These are phyloP conservation scores for Pasiphila rectangulata DNA, from an alignment of 2,888 invertebrate species.

Conservation along the genomic window DNA sequence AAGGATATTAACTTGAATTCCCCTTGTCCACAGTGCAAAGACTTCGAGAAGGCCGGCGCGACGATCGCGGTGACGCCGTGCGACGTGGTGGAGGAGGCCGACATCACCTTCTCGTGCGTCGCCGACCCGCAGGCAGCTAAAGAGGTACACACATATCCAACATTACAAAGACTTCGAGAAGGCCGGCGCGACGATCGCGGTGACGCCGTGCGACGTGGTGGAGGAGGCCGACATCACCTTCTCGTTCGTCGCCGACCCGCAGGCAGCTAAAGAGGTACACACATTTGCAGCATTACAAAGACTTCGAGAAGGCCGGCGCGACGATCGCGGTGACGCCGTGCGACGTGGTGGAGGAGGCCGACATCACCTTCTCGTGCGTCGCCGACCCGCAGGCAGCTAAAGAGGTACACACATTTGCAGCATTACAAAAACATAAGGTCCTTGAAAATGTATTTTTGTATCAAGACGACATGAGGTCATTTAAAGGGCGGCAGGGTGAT, in stretches of 20 bases:
- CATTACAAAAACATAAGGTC: conserved; percentile 86
- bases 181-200: conserved; percentile 91
- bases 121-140: conserved; percentile 96
- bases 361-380: conserved; percentile 97
- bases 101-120: conserved; percentile 97
- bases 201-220: conserved; percentile 96
- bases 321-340: conserved; percentile 92
- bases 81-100: conserved; percentile 94
- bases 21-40: conserved; percentile 84
- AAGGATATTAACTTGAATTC: not conserved
- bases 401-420: not conserved
- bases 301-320: conserved; percentile 93
- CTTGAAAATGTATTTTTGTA: too few species aligned
- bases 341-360: conserved; percentile 94
- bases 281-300: conserved; percentile 77
- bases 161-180: conserved; percentile 92
- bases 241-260: conserved; percentile 96
- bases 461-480: too few species aligned
- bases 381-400: conserved; percentile 93
- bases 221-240: conserved; percentile 96
- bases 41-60: conserved; percentile 93
- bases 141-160: too few species aligned
- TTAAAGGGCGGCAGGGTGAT: too few species aligned
- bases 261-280: conserved; percentile 81
- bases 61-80: conserved; percentile 92